phyloP scores from a whole-genome alignment of 37 sponge, comb jelly and placozoan genomes.

The Tethya wilhelma region DNA sequence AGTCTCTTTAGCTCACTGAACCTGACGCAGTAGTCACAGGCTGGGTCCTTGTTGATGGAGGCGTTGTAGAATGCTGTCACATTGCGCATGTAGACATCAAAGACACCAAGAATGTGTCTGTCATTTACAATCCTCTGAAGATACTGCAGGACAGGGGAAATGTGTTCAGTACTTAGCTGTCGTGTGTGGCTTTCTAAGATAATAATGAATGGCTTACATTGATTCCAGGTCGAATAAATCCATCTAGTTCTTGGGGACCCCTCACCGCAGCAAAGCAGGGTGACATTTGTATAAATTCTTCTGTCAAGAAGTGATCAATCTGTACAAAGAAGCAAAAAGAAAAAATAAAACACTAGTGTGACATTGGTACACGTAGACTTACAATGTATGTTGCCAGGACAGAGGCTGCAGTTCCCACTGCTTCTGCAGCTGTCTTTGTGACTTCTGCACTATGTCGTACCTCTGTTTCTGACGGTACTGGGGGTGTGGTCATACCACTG shows the following conservation, averaged over 20 bases:
- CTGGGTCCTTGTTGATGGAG: background rate
- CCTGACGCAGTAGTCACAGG: background rate
- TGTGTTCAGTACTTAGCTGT: too few relatives aligned
- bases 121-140: background rate
- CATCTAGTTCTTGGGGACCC: too few relatives aligned
- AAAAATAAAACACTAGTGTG: too few relatives aligned
- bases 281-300: too few relatives aligned
- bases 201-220: too few relatives aligned
- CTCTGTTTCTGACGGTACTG: background rate
- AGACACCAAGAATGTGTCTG: background rate
- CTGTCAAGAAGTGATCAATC: too few relatives aligned
- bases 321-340: too few relatives aligned
- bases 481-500: background rate
- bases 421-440: background rate
- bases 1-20: background rate
- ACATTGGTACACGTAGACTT: too few relatives aligned
- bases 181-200: too few relatives aligned
- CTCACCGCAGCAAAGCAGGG: too few relatives aligned
- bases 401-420: background rate
- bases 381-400: constrained; percentile 2
- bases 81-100: background rate
- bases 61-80: constrained; percentile 3
- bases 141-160: background rate
- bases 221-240: too few relatives aligned
- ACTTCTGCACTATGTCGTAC: background rate